Conservation (phyloP, 2,113 vertebrate species). For the Fukomys damarensis region DNA sequence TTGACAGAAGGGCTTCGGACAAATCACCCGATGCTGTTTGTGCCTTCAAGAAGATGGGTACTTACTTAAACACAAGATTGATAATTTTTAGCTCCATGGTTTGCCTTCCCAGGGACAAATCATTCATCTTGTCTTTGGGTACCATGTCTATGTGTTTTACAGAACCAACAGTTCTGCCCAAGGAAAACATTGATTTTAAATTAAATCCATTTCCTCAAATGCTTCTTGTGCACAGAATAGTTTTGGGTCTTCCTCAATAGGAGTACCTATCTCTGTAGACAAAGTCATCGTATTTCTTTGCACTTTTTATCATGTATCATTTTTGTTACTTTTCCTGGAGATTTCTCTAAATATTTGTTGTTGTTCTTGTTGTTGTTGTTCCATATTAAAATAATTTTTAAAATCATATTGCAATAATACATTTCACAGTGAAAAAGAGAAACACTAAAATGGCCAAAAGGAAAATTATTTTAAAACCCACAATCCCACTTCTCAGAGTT, state of each 20-base stretch:
- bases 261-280: background rate
- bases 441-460: background rate
- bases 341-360: background rate
- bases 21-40: background rate
- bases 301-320: background rate
- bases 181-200: slow-evolving; percentile 3
- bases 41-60: background rate
- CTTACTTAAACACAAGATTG: background rate
- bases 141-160: background rate
- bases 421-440: slow-evolving; percentile 21
- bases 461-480: background rate
- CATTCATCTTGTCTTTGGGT: background rate
- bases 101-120: background rate
- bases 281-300: background rate
- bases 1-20: background rate
- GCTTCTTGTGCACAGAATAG: background rate
- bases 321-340: background rate
- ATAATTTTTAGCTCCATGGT: background rate
- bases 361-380: background rate
- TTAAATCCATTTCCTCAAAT: background rate
- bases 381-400: background rate
- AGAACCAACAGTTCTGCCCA: background rate
- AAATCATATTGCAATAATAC: slow-evolving; percentile 11
- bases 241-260: background rate
- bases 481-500: background rate